Evolutionary conservation across 2,888 invertebrate genomes (phyloP).

Genomic region (Acleris literana): DNA sequence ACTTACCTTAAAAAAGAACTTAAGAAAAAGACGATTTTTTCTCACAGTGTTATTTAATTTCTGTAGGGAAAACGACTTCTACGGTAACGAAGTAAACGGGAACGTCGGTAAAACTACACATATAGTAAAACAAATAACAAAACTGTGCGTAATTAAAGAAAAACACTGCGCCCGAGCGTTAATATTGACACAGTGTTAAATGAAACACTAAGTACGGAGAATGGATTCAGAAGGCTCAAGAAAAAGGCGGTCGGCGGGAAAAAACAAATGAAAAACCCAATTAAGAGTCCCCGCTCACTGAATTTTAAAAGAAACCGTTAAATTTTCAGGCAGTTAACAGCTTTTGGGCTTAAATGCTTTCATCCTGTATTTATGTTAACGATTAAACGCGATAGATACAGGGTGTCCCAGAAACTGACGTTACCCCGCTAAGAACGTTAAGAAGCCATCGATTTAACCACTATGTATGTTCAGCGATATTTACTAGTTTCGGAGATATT

Average conservation of each 20-base stretch:
- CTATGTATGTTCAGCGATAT: too few relatives aligned
- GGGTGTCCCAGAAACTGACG: too few relatives aligned
- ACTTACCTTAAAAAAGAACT: too few relatives aligned
- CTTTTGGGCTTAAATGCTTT: conserved; percentile 23
- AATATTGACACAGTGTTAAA: conserved; percentile 20
- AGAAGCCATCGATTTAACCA: too few relatives aligned
- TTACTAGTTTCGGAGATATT: too few relatives aligned
- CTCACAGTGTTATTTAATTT: too few relatives aligned
- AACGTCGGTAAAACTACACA: too few relatives aligned
- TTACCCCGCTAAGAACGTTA: too few relatives aligned
- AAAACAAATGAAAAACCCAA: conserved; percentile 31
- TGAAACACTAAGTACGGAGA: conserved; percentile 19
- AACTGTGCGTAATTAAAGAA: conserved; percentile 2
- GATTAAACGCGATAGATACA: conserved; percentile 3
- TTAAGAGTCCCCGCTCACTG: conserved; percentile 23
- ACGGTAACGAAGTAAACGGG: too few relatives aligned
- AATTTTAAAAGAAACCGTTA: conserved; percentile 25
- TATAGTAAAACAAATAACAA: too few relatives aligned
- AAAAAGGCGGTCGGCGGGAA: not conserved
- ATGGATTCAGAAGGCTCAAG: not conserved
- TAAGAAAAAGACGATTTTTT: too few relatives aligned
- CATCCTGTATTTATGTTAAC: conserved; percentile 11
- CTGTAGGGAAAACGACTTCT: too few relatives aligned
- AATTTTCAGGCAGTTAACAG: conserved; percentile 27
- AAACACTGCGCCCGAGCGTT: conserved; percentile 5